Evolutionary conservation across 92 coral and sea anemone genomes (phyloP), one percentile per base, ranked within the genome.

Genomic region (Parazoanthus swiftii): DNA sequence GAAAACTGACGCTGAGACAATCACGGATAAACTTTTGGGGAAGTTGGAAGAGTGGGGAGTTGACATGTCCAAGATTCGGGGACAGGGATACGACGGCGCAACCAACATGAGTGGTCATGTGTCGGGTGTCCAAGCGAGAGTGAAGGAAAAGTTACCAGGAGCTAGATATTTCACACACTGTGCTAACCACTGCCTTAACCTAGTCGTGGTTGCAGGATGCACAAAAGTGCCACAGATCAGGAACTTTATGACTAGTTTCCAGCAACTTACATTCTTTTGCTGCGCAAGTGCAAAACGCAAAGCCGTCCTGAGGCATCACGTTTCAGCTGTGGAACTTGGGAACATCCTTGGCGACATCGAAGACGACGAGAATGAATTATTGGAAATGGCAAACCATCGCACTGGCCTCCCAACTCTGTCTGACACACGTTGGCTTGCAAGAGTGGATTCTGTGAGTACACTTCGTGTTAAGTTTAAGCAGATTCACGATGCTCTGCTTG

Each of bases 211-310:
- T 66, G 6, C 72, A 66, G 72, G 72, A 66, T 66, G n/a, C 8
- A 66, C 72, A 26, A 66, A 66, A 66, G 72, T 66, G 72, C 29
- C 72, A 65, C 8, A 65, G 76, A 82, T 66, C 59, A 73, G 73
- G 38, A 89, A 89, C 84, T 89, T 89, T 77, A 89, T 89, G 88
- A 73, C 86, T 43, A 89, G 83, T 46, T 82, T 83, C 73, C 75
- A 89, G 65, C 56, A 78, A 39, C 42, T 39, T 39, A 39, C 42
- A 39, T 39, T 39, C 42, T 39, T 39, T 4, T 39, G 42, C 42
- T 39, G 4, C 2, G 4, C 42, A 39, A 39, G 42, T 39, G 42
- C 42, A 4, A 39, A 39, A 4, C 42, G 42, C 42, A 39, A 39
- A 39, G 42, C 42, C 42, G 42, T 39, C 42, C 42, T 39, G 42